Base-by-base conservation (phyloP, 2,797 vertebrate species). In the Lepidocolaptes lacrymiger region DNA sequence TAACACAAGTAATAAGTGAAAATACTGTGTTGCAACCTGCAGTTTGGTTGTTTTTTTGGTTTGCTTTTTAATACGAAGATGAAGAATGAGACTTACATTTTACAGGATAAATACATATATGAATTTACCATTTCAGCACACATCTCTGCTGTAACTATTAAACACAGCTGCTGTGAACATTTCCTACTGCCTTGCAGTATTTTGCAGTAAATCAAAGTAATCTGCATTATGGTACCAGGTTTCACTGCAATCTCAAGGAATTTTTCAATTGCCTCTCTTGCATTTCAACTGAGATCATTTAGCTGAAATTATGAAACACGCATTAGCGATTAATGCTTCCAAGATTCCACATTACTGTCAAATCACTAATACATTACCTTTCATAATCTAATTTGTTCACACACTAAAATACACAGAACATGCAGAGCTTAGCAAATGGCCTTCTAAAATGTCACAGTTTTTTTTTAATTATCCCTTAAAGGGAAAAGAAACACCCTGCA, bases 331-430 rank as follows among this genome's bases (percentile, higher is more conserved):
- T 95, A 97, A 97, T 91, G 87, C 69, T 92, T 95, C 94, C 92
- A 95, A 96, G 94, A 96, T 93, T 89, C 94, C 85, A 93, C 85
- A 95, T 97, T 96, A 95, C 94, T 96, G 96, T 95, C 96, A 96
- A 91, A 88, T 89, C 85, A 90, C 93, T 96, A 97, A 97, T 97
- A 92, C 96, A 94, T 97, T 96, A 97, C 96, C 86, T 97, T 97
- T 95, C 89, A 92, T 97, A 96, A 96, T 90, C 91, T 92, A 93
- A 97, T 97, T 96, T 96, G 96, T 94, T 94, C 95, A 93, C 95
- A 92, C 90, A 94, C 86, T 95, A 94, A 97, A 94, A 93, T 96
- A 96, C 83, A 94, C 90, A 96, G 64, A 95, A 96, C 95, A 95
- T 91, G 79, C 90, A 93, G 75, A 96, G 82, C 68, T 92, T 92